Percentiles rank a stretch among this genome's conserved stretches.
Conservation (phyloP, 2,888 invertebrate species). For the Luffia ferchaultella region DNA sequence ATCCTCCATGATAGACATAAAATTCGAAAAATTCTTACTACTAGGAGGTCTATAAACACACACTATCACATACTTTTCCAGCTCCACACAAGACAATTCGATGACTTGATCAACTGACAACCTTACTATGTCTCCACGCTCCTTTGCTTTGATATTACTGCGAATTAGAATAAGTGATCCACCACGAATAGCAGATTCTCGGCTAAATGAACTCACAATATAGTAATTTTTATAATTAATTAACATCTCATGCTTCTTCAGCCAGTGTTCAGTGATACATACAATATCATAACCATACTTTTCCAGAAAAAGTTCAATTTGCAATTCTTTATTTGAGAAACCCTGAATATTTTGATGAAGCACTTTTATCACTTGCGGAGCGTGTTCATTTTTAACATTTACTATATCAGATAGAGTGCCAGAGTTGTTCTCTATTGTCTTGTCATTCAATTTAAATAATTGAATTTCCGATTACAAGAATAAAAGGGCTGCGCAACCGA, state of each 20-base stretch:
- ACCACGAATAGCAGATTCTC: background rate
- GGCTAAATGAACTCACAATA: background rate
- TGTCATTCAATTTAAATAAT: background rate
- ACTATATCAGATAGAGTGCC: background rate
- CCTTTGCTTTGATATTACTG: background rate
- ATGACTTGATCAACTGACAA: background rate
- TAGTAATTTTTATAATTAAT: background rate
- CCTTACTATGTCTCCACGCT: background rate
- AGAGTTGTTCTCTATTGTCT: background rate
- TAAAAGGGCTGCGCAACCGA: background rate
- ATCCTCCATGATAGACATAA: too few species aligned
- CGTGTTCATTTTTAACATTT: background rate
- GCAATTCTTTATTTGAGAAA: too few species aligned
- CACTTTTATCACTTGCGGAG: background rate
- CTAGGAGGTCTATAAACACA: too few species aligned
- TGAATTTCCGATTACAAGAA: too few species aligned
- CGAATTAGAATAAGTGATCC: background rate
- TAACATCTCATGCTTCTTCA: background rate
- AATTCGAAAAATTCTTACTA: too few species aligned
- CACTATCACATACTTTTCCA: too few species aligned
- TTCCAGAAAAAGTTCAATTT: background rate
- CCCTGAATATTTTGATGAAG: background rate
- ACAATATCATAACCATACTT: background rate
- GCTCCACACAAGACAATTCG: too few species aligned
- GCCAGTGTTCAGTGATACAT: background rate